A percentile compares a stretch with the other conserved stretches of the same genome.
Conservation (phyloP, 30 jellyfish, hydroid and myxozoan species). For the Pelagia noctiluca region DNA sequence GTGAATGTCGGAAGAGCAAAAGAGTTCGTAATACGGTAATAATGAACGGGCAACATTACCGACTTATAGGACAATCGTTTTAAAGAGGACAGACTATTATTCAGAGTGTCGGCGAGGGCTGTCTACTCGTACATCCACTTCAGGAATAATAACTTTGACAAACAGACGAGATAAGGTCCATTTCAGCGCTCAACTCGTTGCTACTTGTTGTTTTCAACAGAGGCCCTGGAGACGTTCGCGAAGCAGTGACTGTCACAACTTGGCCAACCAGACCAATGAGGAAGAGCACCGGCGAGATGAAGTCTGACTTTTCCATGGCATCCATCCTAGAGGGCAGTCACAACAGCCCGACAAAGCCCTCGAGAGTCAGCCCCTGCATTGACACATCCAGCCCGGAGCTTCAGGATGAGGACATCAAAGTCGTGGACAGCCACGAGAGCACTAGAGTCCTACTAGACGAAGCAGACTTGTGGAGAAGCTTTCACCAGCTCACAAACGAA, state of each 20-base stretch:
- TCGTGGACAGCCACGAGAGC: constrained; percentile 57
- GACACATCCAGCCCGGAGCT: constrained; percentile 59
- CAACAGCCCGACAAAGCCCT: constrained; percentile 65
- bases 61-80: constrained; percentile 71
- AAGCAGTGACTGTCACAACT: constrained; percentile 36
- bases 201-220: constrained; percentile 66
- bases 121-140: constrained; percentile 54
- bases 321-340: constrained; percentile 85
- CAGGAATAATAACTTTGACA: constrained; percentile 66
- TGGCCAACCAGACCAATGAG: constrained; percentile 63
- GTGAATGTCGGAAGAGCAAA: constrained; percentile 87
- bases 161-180: constrained; percentile 69
- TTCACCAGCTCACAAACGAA: constrained; percentile 95
- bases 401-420: constrained; percentile 53
- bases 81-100: constrained; percentile 71
- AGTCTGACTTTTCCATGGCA: constrained; percentile 99
- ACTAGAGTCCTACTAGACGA: constrained; percentile 85
- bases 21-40: constrained; percentile 73
- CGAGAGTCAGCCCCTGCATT: constrained; percentile 61
- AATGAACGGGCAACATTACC: constrained; percentile 78
- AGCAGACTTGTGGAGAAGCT: constrained; percentile 91
- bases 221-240: constrained; percentile 30
- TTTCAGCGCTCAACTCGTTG: constrained; percentile 56
- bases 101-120: constrained; percentile 72
- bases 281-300: constrained; percentile 82